phyloP scores from a whole-genome alignment of 2,797 vertebrate species.

The Todus mexicanus region DNA sequence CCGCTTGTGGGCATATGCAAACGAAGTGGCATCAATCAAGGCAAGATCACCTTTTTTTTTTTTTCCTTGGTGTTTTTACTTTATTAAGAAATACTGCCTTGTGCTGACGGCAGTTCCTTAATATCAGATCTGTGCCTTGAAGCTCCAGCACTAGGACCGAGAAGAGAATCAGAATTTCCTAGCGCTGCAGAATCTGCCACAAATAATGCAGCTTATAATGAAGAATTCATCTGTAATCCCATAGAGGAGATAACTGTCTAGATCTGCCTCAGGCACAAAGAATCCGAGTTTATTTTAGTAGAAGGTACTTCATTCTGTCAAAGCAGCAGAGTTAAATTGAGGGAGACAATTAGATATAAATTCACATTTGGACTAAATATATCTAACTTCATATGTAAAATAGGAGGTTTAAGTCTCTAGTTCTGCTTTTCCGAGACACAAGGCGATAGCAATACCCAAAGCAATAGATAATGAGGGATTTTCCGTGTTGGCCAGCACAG shows the following conservation, averaged over 20 bases:
- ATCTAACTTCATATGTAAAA: neutral
- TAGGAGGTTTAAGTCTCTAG: neutral
- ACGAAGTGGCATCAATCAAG: slow-evolving; percentile 21
- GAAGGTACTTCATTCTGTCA: neutral
- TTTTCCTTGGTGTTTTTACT: neutral
- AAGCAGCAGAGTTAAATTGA: neutral
- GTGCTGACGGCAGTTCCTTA: neutral
- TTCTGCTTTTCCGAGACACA: neutral
- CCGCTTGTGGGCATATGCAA: slow-evolving; percentile 32
- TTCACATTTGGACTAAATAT: neutral
- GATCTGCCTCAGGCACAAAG: neutral
- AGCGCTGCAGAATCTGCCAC: neutral
- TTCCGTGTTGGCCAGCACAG: neutral
- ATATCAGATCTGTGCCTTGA: neutral
- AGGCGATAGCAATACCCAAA: neutral
- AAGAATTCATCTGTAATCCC: neutral
- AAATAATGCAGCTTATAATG: neutral
- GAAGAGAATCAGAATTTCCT: neutral
- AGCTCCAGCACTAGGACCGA: neutral
- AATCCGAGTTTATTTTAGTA: neutral
- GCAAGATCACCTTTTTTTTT: neutral
- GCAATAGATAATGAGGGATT: neutral
- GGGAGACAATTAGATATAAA: neutral
- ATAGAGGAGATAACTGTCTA: neutral
- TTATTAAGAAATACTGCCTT: neutral